Evolutionary conservation across 2,888 invertebrate species (phyloP).

Genomic region (Synergus japonicus): DNA sequence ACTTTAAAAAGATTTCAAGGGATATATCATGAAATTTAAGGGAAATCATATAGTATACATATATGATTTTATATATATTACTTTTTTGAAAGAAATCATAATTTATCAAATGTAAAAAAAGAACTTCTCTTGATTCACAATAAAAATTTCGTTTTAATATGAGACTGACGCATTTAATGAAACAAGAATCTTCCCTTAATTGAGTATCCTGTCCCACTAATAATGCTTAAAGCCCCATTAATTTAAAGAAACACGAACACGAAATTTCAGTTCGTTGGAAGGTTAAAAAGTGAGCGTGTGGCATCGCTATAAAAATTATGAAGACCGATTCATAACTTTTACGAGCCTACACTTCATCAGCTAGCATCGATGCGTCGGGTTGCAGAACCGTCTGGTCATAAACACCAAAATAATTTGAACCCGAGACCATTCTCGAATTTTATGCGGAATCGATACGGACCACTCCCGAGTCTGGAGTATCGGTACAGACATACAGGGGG

Average conservation of each 20-base stretch:
- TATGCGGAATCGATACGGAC: constrained; percentile 60
- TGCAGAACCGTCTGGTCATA: constrained; percentile 33
- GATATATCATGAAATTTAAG: no score
- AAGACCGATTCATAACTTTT: constrained; percentile 29
- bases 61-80: no score
- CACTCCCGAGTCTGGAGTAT: constrained; percentile 52
- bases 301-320: constrained; percentile 34
- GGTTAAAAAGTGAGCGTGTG: constrained; percentile 13
- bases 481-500: constrained; percentile 16
- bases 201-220: constrained; percentile 9
- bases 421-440: constrained; percentile 56
- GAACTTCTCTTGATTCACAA: background rate
- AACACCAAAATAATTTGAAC: constrained; percentile 51
- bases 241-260: constrained; percentile 19
- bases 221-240: constrained; percentile 25
- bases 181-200: constrained; percentile 14
- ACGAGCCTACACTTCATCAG: constrained; percentile 27
- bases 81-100: no score
- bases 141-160: background rate
- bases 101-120: no score
- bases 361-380: constrained; percentile 35
- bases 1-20: no score
- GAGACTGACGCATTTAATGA: background rate
- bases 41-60: no score
- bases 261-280: background rate